A percentile compares a stretch with the other conserved stretches of the same genome.
Evolutionary conservation across 2,888 invertebrate genomes (phyloP).

Genomic region (Phrixothrix hirtus): DNA sequence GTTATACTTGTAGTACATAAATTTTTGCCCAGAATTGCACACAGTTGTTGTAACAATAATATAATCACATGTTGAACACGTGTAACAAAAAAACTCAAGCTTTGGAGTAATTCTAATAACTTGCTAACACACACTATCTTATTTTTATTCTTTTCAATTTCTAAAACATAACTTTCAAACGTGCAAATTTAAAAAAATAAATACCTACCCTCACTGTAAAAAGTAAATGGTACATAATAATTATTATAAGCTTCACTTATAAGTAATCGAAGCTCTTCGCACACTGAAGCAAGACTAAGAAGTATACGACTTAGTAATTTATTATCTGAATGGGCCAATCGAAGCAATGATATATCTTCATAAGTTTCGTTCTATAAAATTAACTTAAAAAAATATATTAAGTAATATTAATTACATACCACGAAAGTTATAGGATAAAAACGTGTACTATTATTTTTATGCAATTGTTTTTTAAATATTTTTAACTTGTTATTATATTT

Average conservation of each 20-base stretch:
- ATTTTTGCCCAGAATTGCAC: constrained; percentile 66
- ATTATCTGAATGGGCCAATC: constrained; percentile 81
- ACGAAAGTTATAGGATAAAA: constrained; percentile 40
- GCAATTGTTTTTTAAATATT: constrained; percentile 47
- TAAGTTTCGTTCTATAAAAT: constrained; percentile 54
- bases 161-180: constrained; percentile 34
- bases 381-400: not conserved
- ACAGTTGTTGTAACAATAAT: constrained; percentile 75
- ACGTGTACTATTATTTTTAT: constrained; percentile 25
- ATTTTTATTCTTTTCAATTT: constrained; percentile 44
- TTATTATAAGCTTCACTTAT: constrained; percentile 67
- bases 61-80: constrained; percentile 73
- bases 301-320: constrained; percentile 78
- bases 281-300: constrained; percentile 76
- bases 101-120: constrained; percentile 65
- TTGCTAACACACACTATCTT: constrained; percentile 55
- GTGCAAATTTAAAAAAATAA: no score
- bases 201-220: constrained; percentile 72
- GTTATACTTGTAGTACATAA: constrained; percentile 44
- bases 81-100: constrained; percentile 68
- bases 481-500: constrained; percentile 51
- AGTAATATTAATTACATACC: not conserved
- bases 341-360: constrained; percentile 69
- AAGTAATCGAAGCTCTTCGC: constrained; percentile 73
- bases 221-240: constrained; percentile 65